Conservation (phyloP, 2,888 invertebrate species). For the Acrobasis consociella region DNA sequence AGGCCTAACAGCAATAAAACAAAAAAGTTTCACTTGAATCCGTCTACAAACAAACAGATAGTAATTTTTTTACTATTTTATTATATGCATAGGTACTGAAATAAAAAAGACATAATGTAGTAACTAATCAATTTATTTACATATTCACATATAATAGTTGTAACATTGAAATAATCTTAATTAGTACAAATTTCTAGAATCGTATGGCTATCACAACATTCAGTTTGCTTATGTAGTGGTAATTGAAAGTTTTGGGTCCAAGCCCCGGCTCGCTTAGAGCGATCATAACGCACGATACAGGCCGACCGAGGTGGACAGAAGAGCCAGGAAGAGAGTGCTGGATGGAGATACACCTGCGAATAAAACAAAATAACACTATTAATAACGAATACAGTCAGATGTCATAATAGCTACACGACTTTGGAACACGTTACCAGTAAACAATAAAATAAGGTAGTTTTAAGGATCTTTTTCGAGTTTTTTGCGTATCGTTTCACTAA, state of each 20-base stretch:
- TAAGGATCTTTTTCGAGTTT: no score
- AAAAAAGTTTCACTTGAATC: no score
- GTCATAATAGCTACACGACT: no score
- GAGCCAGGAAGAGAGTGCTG: slow-evolving; percentile 20
- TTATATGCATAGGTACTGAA: no score
- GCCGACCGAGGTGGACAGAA: slow-evolving; percentile 19
- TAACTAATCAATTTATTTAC: slow-evolving; percentile 81
- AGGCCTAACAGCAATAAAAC: no score
- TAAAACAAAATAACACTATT: not conserved
- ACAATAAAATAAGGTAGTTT: no score
- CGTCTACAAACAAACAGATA: no score
- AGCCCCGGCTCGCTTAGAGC: slow-evolving; percentile 14
- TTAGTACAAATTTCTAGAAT: slow-evolving; percentile 63
- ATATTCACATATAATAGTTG: slow-evolving; percentile 76
- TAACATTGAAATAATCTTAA: slow-evolving; percentile 75
- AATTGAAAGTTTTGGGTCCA: slow-evolving; percentile 23
- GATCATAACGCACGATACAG: slow-evolving; percentile 31
- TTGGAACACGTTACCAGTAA: no score
- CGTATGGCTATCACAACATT: slow-evolving; percentile 78
- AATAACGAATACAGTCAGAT: no score
- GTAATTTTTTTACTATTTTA: no score
- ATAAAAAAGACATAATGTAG: slow-evolving; percentile 33
- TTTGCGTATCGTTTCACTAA: no score
- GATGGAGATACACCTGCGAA: slow-evolving; percentile 24
- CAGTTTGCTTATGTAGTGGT: slow-evolving; percentile 60